These are phyloP conservation scores for Pangasius sanitwongsei DNA, from an alignment of 2,797 vertebrate species.

Conservation along the genomic window DNA sequence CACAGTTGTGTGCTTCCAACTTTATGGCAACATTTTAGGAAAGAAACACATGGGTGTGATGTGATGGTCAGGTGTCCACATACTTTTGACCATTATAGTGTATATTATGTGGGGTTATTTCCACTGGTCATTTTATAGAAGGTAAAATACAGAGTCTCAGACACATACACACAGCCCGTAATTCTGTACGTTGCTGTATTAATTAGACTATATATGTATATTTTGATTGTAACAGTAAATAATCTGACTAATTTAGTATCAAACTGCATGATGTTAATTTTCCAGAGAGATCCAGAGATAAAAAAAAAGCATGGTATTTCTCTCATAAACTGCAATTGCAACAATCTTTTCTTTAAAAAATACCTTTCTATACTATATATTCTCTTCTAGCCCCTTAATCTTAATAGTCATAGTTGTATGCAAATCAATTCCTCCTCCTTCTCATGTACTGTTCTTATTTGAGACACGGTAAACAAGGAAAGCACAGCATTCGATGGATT, in stretches of 20 bases:
- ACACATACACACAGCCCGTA: neutral
- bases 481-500: slow-evolving; percentile 27
- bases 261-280: neutral
- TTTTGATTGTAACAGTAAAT: neutral
- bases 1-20: neutral
- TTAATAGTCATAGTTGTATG: slow-evolving; percentile 41
- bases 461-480: slow-evolving; percentile 47
- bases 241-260: neutral
- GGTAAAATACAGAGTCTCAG: neutral
- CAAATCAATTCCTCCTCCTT: slow-evolving; percentile 56
- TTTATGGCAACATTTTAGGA: neutral
- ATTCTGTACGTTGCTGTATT: neutral
- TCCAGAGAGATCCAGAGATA: neutral
- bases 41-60: neutral
- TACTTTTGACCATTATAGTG: neutral
- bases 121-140: neutral
- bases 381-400: no score
- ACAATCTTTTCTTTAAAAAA: neutral
- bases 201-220: no score
- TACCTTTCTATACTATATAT: neutral
- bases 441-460: neutral
- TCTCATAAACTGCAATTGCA: neutral
- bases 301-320: neutral
- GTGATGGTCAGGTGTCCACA: neutral
- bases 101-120: neutral